These are phyloP conservation scores for Anhinga anhinga DNA, from an alignment of 2,113 vertebrate species.

Conservation along the genomic window DNA sequence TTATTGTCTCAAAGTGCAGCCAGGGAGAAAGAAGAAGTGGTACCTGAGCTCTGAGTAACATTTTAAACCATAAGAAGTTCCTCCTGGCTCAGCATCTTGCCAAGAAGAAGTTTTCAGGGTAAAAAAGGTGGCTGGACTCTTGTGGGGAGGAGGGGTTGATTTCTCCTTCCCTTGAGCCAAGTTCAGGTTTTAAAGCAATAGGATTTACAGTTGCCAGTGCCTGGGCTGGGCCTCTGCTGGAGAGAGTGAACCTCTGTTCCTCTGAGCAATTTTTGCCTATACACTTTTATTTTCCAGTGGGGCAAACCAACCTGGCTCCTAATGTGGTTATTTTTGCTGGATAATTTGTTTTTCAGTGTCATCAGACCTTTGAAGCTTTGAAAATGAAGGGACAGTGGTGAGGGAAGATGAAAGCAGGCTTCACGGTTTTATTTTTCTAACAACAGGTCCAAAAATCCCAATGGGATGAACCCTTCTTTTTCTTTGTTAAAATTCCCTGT, in stretches of 20 bases:
- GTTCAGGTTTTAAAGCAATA: background rate
- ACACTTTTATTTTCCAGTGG: background rate
- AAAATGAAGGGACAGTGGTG: background rate
- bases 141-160: background rate
- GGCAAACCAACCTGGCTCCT: background rate
- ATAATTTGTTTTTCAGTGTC: background rate
- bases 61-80: background rate
- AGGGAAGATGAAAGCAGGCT: background rate
- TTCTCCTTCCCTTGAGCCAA: background rate
- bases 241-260: background rate
- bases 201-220: background rate
- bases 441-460: background rate
- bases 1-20: background rate
- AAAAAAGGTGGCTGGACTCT: background rate
- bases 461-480: background rate
- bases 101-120: background rate
- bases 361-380: background rate
- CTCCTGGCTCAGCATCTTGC: background rate
- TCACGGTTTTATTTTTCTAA: background rate
- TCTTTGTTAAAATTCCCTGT: background rate
- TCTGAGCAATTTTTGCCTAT: background rate
- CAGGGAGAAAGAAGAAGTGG: background rate
- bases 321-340: background rate
- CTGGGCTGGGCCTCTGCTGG: background rate
- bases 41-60: background rate